Percentiles rank a stretch among this genome's conserved stretches.
These are phyloP conservation scores for Tribolium freemani DNA, from an alignment of 2,888 invertebrate genomes.

Conservation along the genomic window DNA sequence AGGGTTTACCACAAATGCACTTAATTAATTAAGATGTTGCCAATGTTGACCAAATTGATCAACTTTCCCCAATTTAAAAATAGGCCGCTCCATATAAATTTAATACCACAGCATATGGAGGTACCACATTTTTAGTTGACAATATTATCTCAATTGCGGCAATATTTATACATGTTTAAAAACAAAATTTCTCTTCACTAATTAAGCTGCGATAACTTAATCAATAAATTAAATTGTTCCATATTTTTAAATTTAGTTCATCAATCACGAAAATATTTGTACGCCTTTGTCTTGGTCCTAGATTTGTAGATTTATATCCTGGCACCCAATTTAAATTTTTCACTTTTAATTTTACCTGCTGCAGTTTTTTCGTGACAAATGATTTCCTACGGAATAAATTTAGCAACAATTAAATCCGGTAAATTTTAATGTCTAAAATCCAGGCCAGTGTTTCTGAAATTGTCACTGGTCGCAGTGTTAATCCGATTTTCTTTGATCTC, in stretches of 20 bases:
- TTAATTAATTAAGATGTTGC: not conserved
- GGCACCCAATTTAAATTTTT: not conserved
- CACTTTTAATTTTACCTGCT: not conserved
- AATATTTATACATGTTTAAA: conserved; percentile 20
- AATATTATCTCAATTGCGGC: conserved; percentile 30
- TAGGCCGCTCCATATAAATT: not conserved
- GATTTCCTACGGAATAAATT: not conserved
- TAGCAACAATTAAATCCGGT: not conserved
- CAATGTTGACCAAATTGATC: not conserved
- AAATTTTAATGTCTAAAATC: not conserved
- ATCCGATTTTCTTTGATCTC: conserved; percentile 24
- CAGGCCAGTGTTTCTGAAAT: not conserved
- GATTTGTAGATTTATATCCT: not conserved
- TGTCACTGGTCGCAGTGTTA: conserved; percentile 3
- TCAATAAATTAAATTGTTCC: conserved; percentile 32
- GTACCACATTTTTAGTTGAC: conserved; percentile 9
- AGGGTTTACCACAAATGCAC: conserved; percentile 16
- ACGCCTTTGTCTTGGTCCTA: not conserved
- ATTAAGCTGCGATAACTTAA: conserved; percentile 32
- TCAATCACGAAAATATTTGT: not conserved
- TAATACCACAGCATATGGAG: not conserved
- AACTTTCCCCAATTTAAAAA: too few relatives aligned
- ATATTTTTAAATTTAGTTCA: conserved; percentile 17
- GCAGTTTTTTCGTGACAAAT: not conserved
- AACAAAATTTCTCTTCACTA: conserved; percentile 34